Percentiles rank a stretch among this genome's conserved stretches.
phyloP scores from a whole-genome alignment of 2,888 invertebrate genomes.

The Meteorus cinctellus region DNA sequence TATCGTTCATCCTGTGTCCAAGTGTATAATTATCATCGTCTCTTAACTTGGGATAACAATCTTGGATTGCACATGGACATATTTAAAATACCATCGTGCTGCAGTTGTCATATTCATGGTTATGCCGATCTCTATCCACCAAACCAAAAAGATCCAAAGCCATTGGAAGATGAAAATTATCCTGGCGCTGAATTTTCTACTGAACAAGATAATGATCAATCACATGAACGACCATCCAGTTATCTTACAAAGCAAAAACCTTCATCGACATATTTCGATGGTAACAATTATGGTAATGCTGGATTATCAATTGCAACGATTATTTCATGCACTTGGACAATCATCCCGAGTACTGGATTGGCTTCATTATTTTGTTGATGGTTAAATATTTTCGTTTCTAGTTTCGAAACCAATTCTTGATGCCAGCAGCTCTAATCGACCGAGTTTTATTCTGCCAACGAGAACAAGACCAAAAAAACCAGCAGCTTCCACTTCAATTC shows the following conservation, averaged over 20 bases:
- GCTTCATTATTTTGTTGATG: background rate
- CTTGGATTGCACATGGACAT: constrained; percentile 89
- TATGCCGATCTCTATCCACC: constrained; percentile 83
- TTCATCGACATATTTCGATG: constrained; percentile 52
- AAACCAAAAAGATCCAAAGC: constrained; percentile 75
- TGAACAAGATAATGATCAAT: constrained; percentile 59
- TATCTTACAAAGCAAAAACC: constrained; percentile 58
- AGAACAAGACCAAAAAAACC: constrained; percentile 65
- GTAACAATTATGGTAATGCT: constrained; percentile 53
- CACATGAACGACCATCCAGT: constrained; percentile 52
- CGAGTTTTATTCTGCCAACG: constrained; percentile 56
- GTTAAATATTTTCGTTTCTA: constrained; percentile 7
- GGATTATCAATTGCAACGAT: background rate
- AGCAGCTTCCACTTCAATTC: constrained; percentile 45
- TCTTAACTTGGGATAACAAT: constrained; percentile 87
- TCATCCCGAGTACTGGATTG: background rate
- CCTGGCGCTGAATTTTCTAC: constrained; percentile 76
- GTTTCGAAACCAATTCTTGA: constrained; percentile 55
- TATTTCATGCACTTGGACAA: background rate
- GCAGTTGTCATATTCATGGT: constrained; percentile 87
- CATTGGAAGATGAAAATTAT: constrained; percentile 76
- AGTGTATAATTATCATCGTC: constrained; percentile 87
- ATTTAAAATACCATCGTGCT: constrained; percentile 88
- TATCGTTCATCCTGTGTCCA: constrained; percentile 88
- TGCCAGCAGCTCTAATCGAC: constrained; percentile 58